Conservation (phyloP, 2,797 vertebrate species). For the Florisuga fusca region DNA sequence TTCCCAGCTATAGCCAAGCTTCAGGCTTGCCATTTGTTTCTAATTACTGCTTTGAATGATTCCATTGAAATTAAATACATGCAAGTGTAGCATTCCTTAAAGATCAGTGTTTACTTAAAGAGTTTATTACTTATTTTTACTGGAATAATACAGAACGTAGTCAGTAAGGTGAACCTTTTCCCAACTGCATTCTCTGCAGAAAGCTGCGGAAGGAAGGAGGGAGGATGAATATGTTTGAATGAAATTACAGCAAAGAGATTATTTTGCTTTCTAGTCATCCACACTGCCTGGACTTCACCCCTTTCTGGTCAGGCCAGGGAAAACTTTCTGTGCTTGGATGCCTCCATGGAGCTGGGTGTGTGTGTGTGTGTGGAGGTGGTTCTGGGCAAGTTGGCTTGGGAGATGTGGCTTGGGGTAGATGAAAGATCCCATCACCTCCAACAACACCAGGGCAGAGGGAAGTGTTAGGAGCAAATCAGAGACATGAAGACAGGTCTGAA, state of each 20-base stretch:
- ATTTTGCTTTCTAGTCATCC: conserved; percentile 40
- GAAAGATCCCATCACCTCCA: rapidly evolving
- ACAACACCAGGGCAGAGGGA: not conserved
- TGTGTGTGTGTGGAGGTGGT: not conserved
- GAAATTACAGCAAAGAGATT: conserved; percentile 15
- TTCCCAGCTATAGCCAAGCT: not conserved
- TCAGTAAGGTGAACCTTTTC: conserved; percentile 51
- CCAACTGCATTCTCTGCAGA: conserved; percentile 32
- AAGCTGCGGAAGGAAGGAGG: conserved; percentile 30
- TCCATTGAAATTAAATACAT: conserved; percentile 63
- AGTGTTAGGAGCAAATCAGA: not conserved
- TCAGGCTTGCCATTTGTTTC: conserved; percentile 61
- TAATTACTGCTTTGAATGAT: conserved; percentile 42
- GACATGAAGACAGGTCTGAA: rapidly evolving
- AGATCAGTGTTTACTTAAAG: conserved; percentile 59
- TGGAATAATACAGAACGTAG: conserved; percentile 57
- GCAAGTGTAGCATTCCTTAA: conserved; percentile 54
- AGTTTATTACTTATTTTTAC: conserved; percentile 71
- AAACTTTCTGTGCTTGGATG: not conserved
- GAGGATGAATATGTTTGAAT: conserved; percentile 52
- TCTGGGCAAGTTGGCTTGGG: not conserved
- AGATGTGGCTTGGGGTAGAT: not conserved
- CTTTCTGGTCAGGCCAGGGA: not conserved
- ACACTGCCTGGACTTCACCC: not conserved
- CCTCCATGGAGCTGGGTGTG: not conserved